Percentiles rank a stretch among this genome's conserved stretches.
phyloP scores from a whole-genome alignment of 2,797 vertebrate species.

The Cuculus canorus region DNA sequence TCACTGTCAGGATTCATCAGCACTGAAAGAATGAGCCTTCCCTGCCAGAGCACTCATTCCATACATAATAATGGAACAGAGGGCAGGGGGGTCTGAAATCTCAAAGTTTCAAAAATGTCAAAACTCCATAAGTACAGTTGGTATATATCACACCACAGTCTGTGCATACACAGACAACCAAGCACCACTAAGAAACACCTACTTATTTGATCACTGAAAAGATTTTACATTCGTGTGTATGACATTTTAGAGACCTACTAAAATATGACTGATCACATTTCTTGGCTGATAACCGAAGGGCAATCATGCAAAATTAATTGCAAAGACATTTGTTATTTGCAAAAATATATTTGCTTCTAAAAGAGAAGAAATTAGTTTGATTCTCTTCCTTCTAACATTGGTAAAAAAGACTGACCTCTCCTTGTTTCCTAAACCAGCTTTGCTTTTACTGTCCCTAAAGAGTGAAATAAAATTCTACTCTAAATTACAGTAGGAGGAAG shows the following conservation, averaged over 20 bases:
- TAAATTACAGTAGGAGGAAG: not conserved
- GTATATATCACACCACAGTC: not conserved
- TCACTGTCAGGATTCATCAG: not conserved
- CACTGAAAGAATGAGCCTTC: not conserved
- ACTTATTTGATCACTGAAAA: not conserved
- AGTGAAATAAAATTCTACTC: not conserved
- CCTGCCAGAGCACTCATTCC: not conserved
- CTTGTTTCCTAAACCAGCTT: not conserved
- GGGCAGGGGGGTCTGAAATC: not conserved
- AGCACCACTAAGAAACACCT: not conserved
- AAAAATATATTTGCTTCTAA: conserved; percentile 60
- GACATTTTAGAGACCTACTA: conserved; percentile 31
- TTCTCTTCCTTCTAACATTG: not conserved
- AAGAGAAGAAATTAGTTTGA: not conserved
- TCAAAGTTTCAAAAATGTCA: not conserved
- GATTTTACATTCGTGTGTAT: not conserved
- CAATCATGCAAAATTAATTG: conserved; percentile 58
- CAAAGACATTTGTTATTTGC: conserved; percentile 43
- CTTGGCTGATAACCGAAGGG: conserved; percentile 29
- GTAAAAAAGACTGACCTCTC: not conserved
- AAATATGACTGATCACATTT: conserved; percentile 61
- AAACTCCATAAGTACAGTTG: not conserved
- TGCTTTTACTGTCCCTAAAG: not conserved
- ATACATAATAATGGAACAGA: not conserved
- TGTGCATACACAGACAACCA: not conserved